phyloP scores from a whole-genome alignment of 1,140 invertebrate genomes.

The Spodoptera litura region DNA sequence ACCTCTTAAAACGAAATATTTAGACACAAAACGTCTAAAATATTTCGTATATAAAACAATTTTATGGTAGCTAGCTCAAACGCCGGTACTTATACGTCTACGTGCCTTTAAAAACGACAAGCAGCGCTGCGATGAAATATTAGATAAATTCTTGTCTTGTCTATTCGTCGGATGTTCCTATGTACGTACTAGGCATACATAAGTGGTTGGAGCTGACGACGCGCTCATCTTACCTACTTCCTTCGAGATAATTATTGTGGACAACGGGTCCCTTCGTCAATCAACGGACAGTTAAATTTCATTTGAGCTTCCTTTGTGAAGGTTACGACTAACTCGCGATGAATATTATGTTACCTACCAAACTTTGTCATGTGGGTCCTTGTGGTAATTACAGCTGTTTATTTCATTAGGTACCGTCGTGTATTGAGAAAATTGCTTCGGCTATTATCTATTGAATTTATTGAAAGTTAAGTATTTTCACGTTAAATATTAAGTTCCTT shows the following conservation, averaged over 20 bases:
- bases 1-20: too few species aligned
- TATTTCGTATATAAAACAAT: not conserved
- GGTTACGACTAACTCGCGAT: constrained; percentile 50
- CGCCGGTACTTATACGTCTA: not conserved
- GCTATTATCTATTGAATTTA: not conserved
- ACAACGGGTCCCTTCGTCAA: constrained; percentile 79
- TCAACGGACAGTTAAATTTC: constrained; percentile 78
- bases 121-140: constrained; percentile 4
- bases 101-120: constrained; percentile 10
- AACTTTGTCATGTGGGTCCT: constrained; percentile 22
- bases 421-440: not conserved
- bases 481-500: too few species aligned
- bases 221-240: constrained; percentile 71
- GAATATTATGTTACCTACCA: constrained; percentile 36
- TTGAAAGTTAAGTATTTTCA: not conserved
- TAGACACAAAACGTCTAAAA: too few species aligned
- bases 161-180: constrained; percentile 21
- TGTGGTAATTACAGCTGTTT: not conserved
- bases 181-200: constrained; percentile 28
- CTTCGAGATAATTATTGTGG: constrained; percentile 72
- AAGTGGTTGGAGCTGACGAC: constrained; percentile 40
- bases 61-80: not conserved
- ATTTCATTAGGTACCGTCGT: not conserved
- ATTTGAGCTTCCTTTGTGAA: constrained; percentile 73
- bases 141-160: constrained; percentile 28